Percentiles rank a stretch among this genome's conserved stretches.
Conservation (phyloP, 2,797 vertebrate genomes). For the Micromesistius poutassou region DNA sequence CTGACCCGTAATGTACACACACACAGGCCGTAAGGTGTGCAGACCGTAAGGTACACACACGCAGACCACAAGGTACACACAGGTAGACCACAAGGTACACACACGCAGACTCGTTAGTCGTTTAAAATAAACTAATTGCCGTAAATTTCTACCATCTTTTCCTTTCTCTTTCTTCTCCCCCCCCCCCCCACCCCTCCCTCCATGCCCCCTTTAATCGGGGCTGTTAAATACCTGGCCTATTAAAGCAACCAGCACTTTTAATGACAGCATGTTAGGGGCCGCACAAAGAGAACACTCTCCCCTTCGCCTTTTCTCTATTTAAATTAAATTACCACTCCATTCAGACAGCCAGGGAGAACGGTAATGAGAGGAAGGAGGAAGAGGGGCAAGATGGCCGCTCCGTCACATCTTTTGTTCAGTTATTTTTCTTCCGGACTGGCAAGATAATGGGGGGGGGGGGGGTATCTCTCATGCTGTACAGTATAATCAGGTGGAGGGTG, state of each 20-base stretch:
- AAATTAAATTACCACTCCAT: constrained; percentile 68
- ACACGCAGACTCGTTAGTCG: constrained; percentile 17
- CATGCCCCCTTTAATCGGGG: constrained; percentile 27
- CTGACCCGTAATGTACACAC: no score
- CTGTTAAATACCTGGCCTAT: constrained; percentile 52
- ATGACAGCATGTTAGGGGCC: constrained; percentile 59
- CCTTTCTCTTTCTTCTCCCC: neutral
- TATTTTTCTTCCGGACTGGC: constrained; percentile 58
- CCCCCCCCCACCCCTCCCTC: constrained; percentile 17
- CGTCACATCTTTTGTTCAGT: constrained; percentile 71
- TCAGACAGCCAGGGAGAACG: constrained; percentile 63
- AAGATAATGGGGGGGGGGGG: constrained; percentile 64
- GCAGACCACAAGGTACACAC: no score
- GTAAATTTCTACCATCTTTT: constrained; percentile 47
- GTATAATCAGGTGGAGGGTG: constrained; percentile 70
- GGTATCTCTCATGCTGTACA: constrained; percentile 70
- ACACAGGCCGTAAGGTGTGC: no score
- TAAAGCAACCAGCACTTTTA: constrained; percentile 59
- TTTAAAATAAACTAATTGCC: constrained; percentile 57
- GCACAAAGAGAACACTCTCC: constrained; percentile 51
- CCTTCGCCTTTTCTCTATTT: constrained; percentile 66
- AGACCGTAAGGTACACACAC: no score
- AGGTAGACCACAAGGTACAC: no score
- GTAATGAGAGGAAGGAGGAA: constrained; percentile 59
- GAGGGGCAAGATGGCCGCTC: constrained; percentile 57